A percentile compares a stretch with the other conserved stretches of the same genome.
Evolutionary conservation across 2,113 vertebrate genomes (phyloP).

Genomic region (Hippopotamus amphibius): DNA sequence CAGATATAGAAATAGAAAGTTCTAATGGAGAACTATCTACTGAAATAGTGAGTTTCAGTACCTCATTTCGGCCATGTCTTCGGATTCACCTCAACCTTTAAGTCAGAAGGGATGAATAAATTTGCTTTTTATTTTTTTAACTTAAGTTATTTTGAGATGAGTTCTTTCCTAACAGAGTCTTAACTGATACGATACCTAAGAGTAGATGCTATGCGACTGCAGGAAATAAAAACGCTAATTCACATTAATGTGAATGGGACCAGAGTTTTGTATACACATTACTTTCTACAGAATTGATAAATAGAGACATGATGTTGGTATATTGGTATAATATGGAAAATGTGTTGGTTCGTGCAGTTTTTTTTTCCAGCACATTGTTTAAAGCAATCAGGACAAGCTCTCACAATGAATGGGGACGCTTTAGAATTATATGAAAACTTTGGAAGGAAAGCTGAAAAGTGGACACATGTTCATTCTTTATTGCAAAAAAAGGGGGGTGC

Average conservation of each 20-base stretch:
- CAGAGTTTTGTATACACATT: not conserved
- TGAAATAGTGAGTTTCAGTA: not conserved
- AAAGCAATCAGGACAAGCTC: not conserved
- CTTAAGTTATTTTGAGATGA: not conserved
- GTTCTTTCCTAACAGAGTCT: not conserved
- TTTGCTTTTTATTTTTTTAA: not conserved
- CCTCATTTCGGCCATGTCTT: not conserved
- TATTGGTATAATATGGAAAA: not conserved
- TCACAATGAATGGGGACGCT: not conserved
- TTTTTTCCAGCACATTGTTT: not conserved
- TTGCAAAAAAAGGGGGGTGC: not conserved
- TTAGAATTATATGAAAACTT: not conserved
- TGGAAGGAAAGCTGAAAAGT: not conserved
- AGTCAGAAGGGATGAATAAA: not conserved
- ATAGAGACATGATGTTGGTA: not conserved
- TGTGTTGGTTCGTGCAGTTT: not conserved
- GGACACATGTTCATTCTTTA: not conserved
- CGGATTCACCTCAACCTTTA: not conserved
- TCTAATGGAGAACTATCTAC: not conserved
- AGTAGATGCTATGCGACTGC: not conserved
- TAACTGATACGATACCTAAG: not conserved
- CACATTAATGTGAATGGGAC: not conserved
- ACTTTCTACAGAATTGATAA: not conserved
- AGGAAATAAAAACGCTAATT: not conserved
- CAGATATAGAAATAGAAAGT: not conserved